Evolutionary conservation across 2,797 vertebrate species (phyloP).

Genomic region (Tapirus indicus): DNA sequence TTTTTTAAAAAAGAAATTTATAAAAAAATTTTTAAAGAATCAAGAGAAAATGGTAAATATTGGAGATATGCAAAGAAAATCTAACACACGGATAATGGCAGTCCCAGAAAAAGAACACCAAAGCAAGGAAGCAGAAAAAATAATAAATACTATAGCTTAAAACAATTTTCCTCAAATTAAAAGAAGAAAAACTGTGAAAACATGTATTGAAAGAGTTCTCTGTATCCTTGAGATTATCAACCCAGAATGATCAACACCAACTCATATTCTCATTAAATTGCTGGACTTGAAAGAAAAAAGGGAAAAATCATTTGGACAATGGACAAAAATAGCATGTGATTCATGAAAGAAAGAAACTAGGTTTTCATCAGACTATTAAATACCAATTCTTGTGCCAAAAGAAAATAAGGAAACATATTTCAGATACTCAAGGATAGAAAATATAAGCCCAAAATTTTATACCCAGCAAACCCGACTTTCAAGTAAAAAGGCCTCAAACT

Average conservation of each 20-base stretch:
- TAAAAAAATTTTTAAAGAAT: background rate
- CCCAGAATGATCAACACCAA: background rate
- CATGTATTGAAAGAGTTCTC: background rate
- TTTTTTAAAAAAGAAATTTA: background rate
- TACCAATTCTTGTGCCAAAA: constrained; percentile 15
- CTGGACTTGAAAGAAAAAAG: background rate
- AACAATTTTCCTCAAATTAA: background rate
- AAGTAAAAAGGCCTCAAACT: background rate
- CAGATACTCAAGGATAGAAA: constrained; percentile 37
- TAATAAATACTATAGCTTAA: background rate
- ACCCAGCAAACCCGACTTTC: background rate
- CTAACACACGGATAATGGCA: background rate
- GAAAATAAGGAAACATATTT: constrained; percentile 38
- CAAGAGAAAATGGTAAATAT: background rate
- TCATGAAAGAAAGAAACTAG: constrained; percentile 29
- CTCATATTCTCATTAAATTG: background rate
- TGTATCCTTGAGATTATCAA: background rate
- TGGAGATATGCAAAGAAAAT: background rate
- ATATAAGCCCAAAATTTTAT: constrained; percentile 49
- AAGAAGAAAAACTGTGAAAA: background rate
- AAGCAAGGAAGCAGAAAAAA: background rate
- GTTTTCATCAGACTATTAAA: constrained; percentile 9
- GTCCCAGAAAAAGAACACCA: background rate
- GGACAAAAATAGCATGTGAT: background rate
- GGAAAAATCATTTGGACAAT: background rate